A percentile compares a stretch with the other conserved stretches of the same genome.
Evolutionary conservation across 2,797 vertebrate species (phyloP).

Genomic region (Coregonus ussuriensis): DNA sequence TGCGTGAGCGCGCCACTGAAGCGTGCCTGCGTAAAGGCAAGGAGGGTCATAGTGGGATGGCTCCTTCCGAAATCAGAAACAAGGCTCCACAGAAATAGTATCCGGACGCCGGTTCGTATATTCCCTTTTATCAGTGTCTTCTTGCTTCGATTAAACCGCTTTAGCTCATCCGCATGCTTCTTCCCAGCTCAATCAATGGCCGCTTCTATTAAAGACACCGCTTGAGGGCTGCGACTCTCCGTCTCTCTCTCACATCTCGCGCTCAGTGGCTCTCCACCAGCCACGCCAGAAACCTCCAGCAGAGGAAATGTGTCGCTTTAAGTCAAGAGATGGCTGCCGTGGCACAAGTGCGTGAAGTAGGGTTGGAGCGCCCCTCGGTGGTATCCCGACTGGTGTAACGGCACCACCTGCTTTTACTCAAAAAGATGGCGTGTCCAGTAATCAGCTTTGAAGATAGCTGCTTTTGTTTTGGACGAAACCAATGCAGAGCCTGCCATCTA

Average conservation of each 20-base stretch:
- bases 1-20: slow-evolving; percentile 6
- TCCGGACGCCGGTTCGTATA: slow-evolving; percentile 60
- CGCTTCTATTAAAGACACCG: slow-evolving; percentile 55
- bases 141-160: slow-evolving; percentile 39
- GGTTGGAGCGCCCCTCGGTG: slow-evolving; percentile 63
- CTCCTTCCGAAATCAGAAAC: slow-evolving; percentile 57
- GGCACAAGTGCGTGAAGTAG: slow-evolving; percentile 27
- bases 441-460: slow-evolving; percentile 14
- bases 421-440: slow-evolving; percentile 7
- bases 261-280: no score
- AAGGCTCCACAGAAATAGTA: slow-evolving; percentile 57
- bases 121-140: slow-evolving; percentile 54
- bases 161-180: slow-evolving; percentile 47
- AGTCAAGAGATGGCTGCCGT: slow-evolving; percentile 30
- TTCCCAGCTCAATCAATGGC: slow-evolving; percentile 62
- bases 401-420: background rate
- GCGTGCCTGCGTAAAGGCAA: slow-evolving; percentile 37
- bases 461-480: slow-evolving; percentile 12
- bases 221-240: slow-evolving; percentile 47
- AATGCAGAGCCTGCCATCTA: slow-evolving; percentile 42
- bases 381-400: background rate
- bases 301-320: slow-evolving; percentile 51
- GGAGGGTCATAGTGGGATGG: slow-evolving; percentile 47
- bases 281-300: slow-evolving; percentile 60
- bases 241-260: slow-evolving; percentile 6